phyloP scores from a whole-genome alignment of 1,140 invertebrate species.

The Contarinia nasturtii region DNA sequence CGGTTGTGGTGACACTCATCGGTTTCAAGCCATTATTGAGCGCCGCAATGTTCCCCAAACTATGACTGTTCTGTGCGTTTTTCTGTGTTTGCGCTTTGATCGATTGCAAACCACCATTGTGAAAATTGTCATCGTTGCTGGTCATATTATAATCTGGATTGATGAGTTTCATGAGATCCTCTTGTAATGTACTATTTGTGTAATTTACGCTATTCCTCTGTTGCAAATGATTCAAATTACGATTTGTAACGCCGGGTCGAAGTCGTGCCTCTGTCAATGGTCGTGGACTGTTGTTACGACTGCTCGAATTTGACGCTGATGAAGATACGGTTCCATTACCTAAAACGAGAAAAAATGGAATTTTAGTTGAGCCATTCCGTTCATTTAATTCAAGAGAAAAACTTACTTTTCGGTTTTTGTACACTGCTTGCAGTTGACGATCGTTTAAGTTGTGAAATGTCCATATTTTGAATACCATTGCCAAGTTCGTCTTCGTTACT shows the following conservation, averaged over 20 bases:
- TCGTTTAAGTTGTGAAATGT: constrained; percentile 1
- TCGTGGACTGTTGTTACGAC: constrained; percentile 39
- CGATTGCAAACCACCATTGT: background rate
- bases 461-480: background rate
- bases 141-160: constrained; percentile 55
- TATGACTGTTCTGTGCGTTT: constrained; percentile 7
- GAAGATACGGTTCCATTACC: constrained; percentile 30
- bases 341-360: background rate
- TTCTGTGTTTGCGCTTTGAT: constrained; percentile 1
- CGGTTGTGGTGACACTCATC: background rate
- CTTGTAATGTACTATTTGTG: constrained; percentile 51
- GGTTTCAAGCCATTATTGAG: constrained; percentile 1
- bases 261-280: constrained; percentile 28
- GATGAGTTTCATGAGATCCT: constrained; percentile 75
- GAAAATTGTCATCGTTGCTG: constrained; percentile 20
- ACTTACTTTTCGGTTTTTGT: constrained; percentile 7
- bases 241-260: constrained; percentile 25
- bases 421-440: constrained; percentile 10
- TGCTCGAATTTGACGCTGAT: constrained; percentile 24
- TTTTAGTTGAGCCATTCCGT: background rate
- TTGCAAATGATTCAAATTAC: constrained; percentile 20
- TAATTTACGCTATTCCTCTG: constrained; percentile 40
- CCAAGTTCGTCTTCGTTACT: background rate
- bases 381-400: background rate
- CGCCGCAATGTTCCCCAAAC: constrained; percentile 5